phyloP scores from a whole-genome alignment of 2,797 vertebrate genomes.

The Onychomys leucogaster region DNA sequence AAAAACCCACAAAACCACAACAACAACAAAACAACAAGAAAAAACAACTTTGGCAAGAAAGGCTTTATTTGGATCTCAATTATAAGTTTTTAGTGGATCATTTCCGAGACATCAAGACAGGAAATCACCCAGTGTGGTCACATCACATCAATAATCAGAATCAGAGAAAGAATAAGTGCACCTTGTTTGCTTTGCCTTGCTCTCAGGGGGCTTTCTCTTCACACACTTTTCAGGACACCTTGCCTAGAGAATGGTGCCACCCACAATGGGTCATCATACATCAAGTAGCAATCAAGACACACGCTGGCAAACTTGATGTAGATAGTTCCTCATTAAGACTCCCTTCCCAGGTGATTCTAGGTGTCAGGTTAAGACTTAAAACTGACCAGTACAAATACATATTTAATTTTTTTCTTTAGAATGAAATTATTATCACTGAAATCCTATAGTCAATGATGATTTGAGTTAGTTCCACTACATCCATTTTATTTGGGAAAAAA shows the following conservation, averaged over 20 bases:
- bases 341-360: background rate
- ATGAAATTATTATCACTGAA: background rate
- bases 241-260: background rate
- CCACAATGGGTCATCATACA: background rate
- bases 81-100: background rate
- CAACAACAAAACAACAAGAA: too few relatives aligned
- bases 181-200: background rate
- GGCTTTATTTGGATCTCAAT: background rate
- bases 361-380: background rate
- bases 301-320: background rate
- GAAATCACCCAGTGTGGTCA: background rate
- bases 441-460: background rate
- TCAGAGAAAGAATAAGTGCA: background rate
- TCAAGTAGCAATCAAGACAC: background rate
- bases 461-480: background rate
- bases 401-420: slow-evolving; percentile 13
- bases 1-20: background rate
- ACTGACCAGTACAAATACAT: background rate
- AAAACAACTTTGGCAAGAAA: background rate
- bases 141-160: background rate
- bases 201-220: background rate
- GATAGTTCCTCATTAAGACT: background rate
- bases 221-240: background rate
- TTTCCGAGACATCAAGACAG: background rate
- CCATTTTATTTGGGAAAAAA: background rate